Evolutionary conservation across 1,140 invertebrate species (phyloP).

Genomic region (Drosophila navojoa): DNA sequence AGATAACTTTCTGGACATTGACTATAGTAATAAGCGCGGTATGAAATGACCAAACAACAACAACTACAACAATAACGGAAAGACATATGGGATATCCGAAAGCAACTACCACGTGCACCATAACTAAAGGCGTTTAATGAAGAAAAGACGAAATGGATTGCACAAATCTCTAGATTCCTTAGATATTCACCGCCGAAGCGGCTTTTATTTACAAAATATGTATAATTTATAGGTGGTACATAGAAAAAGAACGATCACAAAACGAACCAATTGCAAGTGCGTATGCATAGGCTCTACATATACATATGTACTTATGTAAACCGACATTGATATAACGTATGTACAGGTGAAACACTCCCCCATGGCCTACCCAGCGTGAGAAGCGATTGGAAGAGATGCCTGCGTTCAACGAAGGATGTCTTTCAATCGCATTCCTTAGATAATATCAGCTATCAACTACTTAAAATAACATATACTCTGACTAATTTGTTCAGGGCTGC

Average conservation of each 20-base stretch:
- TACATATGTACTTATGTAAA: conserved; percentile 53
- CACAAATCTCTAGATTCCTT: conserved; percentile 39
- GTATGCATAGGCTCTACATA: conserved; percentile 8
- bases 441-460: conserved; percentile 36
- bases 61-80: neutral
- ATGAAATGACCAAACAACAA: neutral
- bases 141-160: conserved; percentile 54
- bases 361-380: conserved; percentile 12
- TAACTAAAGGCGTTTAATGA: conserved; percentile 42
- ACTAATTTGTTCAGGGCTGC: conserved; percentile 59
- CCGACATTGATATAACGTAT: conserved; percentile 45
- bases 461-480: conserved; percentile 3
- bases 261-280: conserved; percentile 22
- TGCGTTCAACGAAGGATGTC: neutral
- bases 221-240: conserved; percentile 50
- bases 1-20: conserved; percentile 2
- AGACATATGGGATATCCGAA: conserved; percentile 32
- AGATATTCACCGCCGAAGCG: conserved; percentile 30
- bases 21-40: conserved; percentile 6
- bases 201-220: conserved; percentile 67
- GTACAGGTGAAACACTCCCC: conserved; percentile 37
- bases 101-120: conserved; percentile 50
- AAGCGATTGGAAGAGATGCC: conserved; percentile 8
- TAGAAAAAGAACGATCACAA: conserved; percentile 62
- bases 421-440: neutral